phyloP scores from a whole-genome alignment of 2,888 invertebrate species.

The Acleris literana region DNA sequence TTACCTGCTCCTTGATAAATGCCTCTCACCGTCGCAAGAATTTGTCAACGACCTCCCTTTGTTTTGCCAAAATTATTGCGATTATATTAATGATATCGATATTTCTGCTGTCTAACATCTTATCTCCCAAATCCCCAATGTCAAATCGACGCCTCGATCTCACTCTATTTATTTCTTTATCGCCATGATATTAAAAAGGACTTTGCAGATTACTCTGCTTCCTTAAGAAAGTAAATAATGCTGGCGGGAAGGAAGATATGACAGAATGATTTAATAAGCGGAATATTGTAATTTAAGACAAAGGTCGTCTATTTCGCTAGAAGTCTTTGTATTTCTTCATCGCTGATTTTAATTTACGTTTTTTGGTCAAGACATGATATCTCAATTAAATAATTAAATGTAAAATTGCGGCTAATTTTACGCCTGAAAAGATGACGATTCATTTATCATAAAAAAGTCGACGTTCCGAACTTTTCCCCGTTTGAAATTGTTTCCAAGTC shows the following conservation, averaged over 20 bases:
- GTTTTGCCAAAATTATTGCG: constrained; percentile 73
- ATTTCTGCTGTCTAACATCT: constrained; percentile 71
- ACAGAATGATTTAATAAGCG: constrained; percentile 10
- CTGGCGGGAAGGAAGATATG: neutral
- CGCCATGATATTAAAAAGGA: constrained; percentile 31
- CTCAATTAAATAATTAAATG: constrained; percentile 24
- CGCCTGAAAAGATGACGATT: constrained; percentile 22
- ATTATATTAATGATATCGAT: constrained; percentile 75
- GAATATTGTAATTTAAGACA: constrained; percentile 4
- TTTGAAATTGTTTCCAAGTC: constrained; percentile 53
- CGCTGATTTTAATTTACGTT: neutral
- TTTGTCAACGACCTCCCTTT: constrained; percentile 73
- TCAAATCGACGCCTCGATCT: constrained; percentile 53
- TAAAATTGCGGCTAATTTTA: constrained; percentile 32
- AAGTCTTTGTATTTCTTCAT: neutral
- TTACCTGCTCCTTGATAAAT: constrained; percentile 49
- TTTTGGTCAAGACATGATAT: constrained; percentile 2
- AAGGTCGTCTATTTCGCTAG: neutral
- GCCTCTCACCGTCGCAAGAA: constrained; percentile 61
- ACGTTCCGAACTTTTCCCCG: constrained; percentile 45
- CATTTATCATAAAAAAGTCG: constrained; percentile 41
- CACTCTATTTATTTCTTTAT: constrained; percentile 26
- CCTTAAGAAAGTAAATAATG: constrained; percentile 26
- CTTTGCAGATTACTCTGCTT: constrained; percentile 25
- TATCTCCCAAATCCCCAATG: constrained; percentile 48